Evolutionary conservation across 1,140 invertebrate species (phyloP).

Genomic region (Drosophila truncata): DNA sequence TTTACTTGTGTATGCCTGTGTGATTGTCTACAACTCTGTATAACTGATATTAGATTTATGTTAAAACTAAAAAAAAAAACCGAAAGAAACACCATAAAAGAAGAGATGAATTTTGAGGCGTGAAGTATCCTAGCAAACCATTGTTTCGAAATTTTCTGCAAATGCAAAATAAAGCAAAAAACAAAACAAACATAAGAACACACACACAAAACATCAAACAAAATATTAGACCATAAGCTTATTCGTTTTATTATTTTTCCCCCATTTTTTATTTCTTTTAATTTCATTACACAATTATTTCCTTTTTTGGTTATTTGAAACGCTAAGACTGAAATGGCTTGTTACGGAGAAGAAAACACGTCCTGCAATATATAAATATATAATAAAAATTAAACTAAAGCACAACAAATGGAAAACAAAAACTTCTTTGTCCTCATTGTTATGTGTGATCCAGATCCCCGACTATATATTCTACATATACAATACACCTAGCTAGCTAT

Average conservation of each 20-base stretch:
- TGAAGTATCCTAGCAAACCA: conserved; percentile 77
- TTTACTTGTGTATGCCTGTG: conserved; percentile 75
- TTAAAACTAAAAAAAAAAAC: conserved; percentile 42
- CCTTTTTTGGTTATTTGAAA: conserved; percentile 79
- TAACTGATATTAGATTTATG: conserved; percentile 74
- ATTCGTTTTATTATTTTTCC: conserved; percentile 45
- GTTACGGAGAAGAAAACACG: conserved; percentile 79
- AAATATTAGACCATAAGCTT: conserved; percentile 67
- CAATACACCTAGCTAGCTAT: conserved; percentile 48
- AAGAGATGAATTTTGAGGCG: conserved; percentile 48
- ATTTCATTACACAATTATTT: conserved; percentile 56
- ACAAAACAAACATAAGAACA: conserved; percentile 24
- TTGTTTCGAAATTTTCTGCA: conserved; percentile 78
- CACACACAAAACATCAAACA: conserved; percentile 26
- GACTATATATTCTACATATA: conserved; percentile 47
- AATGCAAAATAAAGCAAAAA: conserved; percentile 59
- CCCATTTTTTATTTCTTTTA: conserved; percentile 40
- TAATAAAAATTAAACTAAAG: conserved; percentile 41
- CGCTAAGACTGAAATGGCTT: conserved; percentile 85
- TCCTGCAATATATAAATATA: conserved; percentile 68
- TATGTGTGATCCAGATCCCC: conserved; percentile 69
- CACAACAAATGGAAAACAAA: conserved; percentile 43
- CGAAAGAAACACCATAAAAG: conserved; percentile 28
- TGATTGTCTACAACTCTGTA: conserved; percentile 72
- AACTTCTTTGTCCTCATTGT: conserved; percentile 47